Conservation (phyloP, 2,888 invertebrate genomes). For the Ochropacha duplaris region DNA sequence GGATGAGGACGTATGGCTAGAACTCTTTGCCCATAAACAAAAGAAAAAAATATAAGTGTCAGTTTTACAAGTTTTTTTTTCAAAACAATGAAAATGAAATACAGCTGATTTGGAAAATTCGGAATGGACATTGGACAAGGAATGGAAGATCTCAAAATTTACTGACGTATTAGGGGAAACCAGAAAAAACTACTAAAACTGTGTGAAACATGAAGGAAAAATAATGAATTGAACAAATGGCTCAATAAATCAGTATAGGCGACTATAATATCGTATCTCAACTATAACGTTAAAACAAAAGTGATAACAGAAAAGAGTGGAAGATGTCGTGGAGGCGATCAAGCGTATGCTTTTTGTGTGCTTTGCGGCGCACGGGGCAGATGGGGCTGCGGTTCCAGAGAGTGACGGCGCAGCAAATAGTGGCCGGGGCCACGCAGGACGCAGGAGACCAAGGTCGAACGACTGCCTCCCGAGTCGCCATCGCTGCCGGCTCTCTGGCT, state of each 20-base stretch:
- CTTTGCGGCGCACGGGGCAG: constrained; percentile 33
- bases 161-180: neutral
- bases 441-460: constrained; percentile 17
- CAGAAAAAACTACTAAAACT: neutral
- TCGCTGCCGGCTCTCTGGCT: constrained; percentile 53
- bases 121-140: neutral
- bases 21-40: too few species aligned
- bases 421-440: constrained; percentile 17
- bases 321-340: constrained; percentile 18
- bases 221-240: neutral
- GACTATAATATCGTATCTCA: neutral
- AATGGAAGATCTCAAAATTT: neutral
- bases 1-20: too few species aligned
- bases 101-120: neutral
- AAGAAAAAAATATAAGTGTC: neutral
- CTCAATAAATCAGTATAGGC: neutral
- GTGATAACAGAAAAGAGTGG: neutral
- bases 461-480: constrained; percentile 11
- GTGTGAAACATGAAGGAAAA: neutral
- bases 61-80: too few species aligned
- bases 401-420: constrained; percentile 27
- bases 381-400: constrained; percentile 25
- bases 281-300: neutral
- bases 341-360: constrained; percentile 19
- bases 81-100: neutral